Conservation (phyloP, 2,113 vertebrate species). For the Eleginops maclovinus region DNA sequence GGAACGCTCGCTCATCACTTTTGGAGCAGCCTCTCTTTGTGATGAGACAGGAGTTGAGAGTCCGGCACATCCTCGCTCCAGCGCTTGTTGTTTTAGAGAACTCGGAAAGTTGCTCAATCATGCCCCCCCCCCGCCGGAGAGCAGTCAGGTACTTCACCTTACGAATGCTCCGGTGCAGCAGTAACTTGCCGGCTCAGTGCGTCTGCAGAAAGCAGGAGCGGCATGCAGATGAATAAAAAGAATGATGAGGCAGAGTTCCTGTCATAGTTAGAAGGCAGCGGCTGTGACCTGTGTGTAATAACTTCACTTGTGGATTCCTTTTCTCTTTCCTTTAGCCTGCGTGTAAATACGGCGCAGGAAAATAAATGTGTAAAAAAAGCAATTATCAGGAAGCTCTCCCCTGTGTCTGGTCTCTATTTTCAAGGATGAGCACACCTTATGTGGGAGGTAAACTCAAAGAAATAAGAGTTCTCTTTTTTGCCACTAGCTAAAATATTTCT, state of each 20-base stretch:
- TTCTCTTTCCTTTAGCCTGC: slow-evolving; percentile 35
- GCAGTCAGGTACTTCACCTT: slow-evolving; percentile 59
- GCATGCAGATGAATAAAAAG: slow-evolving; percentile 50
- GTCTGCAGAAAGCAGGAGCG: slow-evolving; percentile 37
- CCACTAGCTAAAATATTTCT: slow-evolving; percentile 37
- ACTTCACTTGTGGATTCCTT: slow-evolving; percentile 41
- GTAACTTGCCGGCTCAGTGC: slow-evolving; percentile 43
- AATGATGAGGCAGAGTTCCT: slow-evolving; percentile 48
- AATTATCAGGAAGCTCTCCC: slow-evolving; percentile 45
- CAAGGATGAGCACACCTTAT: slow-evolving; percentile 38
- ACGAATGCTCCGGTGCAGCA: slow-evolving; percentile 51
- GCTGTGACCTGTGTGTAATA: slow-evolving; percentile 58
- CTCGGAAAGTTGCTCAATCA: slow-evolving; percentile 57
- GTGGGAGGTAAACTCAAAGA: slow-evolving; percentile 42
- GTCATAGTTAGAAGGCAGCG: slow-evolving; percentile 51
- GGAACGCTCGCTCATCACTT: slow-evolving; percentile 70
- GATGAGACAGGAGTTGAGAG: slow-evolving; percentile 48
- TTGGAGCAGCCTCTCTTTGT: slow-evolving; percentile 51
- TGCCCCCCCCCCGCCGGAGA: slow-evolving; percentile 24
- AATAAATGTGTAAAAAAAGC: slow-evolving; percentile 47
- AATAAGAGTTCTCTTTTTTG: slow-evolving; percentile 42
- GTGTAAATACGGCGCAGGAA: slow-evolving; percentile 29
- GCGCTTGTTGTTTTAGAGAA: slow-evolving; percentile 54
- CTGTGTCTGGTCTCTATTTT: slow-evolving; percentile 47
- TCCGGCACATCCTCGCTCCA: slow-evolving; percentile 25